A percentile compares a stretch with the other conserved stretches of the same genome.
These are phyloP conservation scores for Eupithecia insigniata DNA, from an alignment of 2,888 invertebrate species.

Conservation along the genomic window DNA sequence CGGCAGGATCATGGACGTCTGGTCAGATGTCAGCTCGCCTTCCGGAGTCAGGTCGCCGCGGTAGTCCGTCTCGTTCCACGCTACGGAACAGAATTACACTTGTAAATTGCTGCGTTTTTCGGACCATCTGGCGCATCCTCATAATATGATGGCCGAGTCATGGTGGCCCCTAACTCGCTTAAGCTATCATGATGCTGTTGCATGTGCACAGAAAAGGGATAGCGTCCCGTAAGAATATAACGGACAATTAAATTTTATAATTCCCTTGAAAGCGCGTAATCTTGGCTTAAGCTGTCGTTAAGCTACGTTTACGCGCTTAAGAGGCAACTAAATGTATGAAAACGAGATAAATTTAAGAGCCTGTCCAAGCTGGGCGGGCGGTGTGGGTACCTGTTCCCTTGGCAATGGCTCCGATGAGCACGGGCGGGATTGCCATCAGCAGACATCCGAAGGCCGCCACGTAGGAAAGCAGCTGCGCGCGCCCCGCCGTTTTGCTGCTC, in stretches of 20 bases:
- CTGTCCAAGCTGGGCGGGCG: neutral
- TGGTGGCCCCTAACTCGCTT: too few relatives aligned
- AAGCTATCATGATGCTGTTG: too few relatives aligned
- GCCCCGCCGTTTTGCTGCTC: constrained; percentile 96
- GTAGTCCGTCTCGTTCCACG: constrained; percentile 97
- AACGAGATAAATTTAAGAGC: neutral
- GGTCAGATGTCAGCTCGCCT: constrained; percentile 87
- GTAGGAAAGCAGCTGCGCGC: constrained; percentile 97
- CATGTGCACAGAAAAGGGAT: too few relatives aligned
- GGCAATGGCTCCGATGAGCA: constrained; percentile 98
- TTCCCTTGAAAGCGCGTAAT: too few relatives aligned
- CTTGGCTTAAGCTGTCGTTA: too few relatives aligned
- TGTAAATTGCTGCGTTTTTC: neutral
- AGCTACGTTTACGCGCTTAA: neutral
- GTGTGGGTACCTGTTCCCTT: constrained; percentile 91
- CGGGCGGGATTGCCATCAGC: constrained; percentile 98
- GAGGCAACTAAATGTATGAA: neutral
- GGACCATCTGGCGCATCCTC: neutral
- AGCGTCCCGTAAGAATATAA: too few relatives aligned
- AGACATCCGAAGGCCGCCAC: constrained; percentile 98
- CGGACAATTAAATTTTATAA: too few relatives aligned
- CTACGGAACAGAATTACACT: constrained; percentile 74
- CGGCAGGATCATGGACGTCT: constrained; percentile 97
- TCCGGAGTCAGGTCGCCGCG: constrained; percentile 84
- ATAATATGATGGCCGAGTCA: neutral